These are phyloP conservation scores for Aegithalos caudatus DNA, from an alignment of 2,113 vertebrate species.

Conservation along the genomic window DNA sequence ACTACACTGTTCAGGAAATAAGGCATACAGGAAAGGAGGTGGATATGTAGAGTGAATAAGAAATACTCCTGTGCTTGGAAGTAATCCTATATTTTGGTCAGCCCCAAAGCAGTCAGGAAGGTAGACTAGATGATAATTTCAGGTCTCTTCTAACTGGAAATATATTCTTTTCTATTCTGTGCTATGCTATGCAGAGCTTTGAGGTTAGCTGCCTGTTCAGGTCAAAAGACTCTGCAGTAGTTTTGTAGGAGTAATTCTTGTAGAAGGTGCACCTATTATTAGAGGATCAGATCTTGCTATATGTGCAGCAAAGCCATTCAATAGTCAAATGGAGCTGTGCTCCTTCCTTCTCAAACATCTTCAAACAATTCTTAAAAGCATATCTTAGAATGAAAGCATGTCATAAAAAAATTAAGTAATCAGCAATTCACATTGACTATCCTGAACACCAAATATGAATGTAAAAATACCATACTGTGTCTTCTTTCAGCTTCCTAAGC, in stretches of 20 bases:
- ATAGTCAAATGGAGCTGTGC: rapidly evolving
- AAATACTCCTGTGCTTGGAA: neutral
- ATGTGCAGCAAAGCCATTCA: neutral
- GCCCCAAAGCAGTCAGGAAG: neutral
- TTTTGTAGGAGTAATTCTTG: neutral
- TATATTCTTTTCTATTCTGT: neutral
- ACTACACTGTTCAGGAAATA: neutral
- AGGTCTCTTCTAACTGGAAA: neutral
- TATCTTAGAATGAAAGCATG: neutral
- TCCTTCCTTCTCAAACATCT: neutral
- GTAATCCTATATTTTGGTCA: neutral
- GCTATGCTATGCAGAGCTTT: neutral
- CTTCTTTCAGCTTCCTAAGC: neutral
- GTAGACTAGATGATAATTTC: neutral
- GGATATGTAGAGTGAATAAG: neutral
- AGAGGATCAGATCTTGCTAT: neutral
- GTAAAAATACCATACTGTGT: neutral
- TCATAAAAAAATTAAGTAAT: neutral
- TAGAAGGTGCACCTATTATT: neutral
- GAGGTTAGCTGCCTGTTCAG: neutral
- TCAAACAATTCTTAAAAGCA: neutral
- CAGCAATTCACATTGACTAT: neutral
- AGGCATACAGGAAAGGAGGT: neutral
- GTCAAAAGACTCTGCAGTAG: neutral
- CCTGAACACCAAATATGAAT: neutral